Conservation (phyloP, 2,797 vertebrate species). For the Knipowitschia caucasica region DNA sequence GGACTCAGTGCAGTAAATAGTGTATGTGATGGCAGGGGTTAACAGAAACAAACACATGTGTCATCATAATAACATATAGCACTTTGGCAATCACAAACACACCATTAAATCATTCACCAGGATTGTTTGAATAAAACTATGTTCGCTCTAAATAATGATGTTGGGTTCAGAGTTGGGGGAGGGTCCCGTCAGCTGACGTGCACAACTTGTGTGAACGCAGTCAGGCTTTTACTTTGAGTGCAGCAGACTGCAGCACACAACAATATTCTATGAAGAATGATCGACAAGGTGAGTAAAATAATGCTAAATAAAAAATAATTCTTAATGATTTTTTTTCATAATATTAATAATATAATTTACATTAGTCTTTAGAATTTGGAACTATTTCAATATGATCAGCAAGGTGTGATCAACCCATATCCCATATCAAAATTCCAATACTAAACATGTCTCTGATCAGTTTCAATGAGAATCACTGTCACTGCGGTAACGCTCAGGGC, state of each 20-base stretch:
- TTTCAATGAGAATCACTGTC: neutral
- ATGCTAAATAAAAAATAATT: no score
- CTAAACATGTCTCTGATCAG: no score
- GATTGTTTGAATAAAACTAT: constrained; percentile 54
- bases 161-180: constrained; percentile 8
- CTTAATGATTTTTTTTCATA: no score
- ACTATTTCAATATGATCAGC: no score
- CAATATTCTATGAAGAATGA: neutral
- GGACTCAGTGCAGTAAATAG: constrained; percentile 53
- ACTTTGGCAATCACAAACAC: constrained; percentile 59
- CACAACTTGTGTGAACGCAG: constrained; percentile 2
- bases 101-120: constrained; percentile 51
- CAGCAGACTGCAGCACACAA: neutral
- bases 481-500: neutral
- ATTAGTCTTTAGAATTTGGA: no score
- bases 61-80: constrained; percentile 52
- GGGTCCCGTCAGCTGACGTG: constrained; percentile 1
- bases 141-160: constrained; percentile 51
- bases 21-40: constrained; percentile 31
- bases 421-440: no score
- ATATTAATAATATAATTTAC: no score
- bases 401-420: no score
- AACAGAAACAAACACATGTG: constrained; percentile 65
- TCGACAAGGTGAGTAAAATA: no score
- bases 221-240: neutral